These are phyloP conservation scores for Chironomus striatipennis DNA, from an alignment of 1,140 invertebrate species.

Conservation along the genomic window DNA sequence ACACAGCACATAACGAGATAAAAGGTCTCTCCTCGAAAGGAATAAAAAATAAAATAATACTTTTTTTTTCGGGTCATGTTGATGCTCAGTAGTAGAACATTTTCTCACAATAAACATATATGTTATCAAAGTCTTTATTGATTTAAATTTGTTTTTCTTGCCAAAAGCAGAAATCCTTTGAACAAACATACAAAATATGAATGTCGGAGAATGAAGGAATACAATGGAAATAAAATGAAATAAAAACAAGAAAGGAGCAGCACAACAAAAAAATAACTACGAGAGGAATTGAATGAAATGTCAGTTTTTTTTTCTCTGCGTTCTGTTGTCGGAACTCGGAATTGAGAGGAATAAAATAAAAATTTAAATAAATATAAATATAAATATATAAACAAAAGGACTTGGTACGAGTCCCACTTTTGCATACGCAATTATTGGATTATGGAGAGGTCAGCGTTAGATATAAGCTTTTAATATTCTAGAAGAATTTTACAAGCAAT, in stretches of 20 bases:
- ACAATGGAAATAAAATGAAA: not conserved
- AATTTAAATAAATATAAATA: constrained; percentile 6
- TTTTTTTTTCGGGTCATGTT: not conserved
- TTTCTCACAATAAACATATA: constrained; percentile 22
- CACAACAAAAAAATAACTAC: no score
- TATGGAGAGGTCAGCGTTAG: no score
- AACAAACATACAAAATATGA: constrained; percentile 9
- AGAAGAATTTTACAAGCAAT: no score
- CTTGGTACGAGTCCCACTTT: no score
- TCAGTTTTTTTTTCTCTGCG: no score
- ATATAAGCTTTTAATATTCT: no score
- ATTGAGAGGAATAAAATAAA: not conserved
- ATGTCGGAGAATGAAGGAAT: not conserved
- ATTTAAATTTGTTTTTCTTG: constrained; percentile 18
- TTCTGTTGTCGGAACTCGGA: not conserved
- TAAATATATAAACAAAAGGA: not conserved
- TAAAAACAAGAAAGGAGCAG: not conserved
- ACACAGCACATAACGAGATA: not conserved
- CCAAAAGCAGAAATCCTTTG: not conserved
- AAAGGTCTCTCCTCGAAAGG: not conserved
- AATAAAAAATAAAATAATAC: no score
- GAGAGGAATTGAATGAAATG: not conserved
- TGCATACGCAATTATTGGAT: no score
- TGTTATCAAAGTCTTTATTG: constrained; percentile 13
- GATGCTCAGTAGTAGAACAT: not conserved